A percentile compares a stretch with the other conserved stretches of the same genome.
phyloP scores from a whole-genome alignment of 2,888 invertebrate genomes.

The Plemyria rubiginata region DNA sequence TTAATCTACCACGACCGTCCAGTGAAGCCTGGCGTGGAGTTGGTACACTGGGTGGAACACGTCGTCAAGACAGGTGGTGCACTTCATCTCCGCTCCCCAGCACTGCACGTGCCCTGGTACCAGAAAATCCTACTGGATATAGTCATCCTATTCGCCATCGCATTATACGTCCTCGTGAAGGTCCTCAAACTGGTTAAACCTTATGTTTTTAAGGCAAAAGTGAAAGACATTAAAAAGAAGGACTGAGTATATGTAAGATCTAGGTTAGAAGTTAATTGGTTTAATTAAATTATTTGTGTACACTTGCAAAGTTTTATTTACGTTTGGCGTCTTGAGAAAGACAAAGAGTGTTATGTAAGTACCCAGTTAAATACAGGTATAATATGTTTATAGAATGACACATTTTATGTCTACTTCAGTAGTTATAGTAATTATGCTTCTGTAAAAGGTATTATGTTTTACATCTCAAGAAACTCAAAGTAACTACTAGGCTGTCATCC shows the following conservation, averaged over 20 bases:
- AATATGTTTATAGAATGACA: no score
- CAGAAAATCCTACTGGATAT: slow-evolving; percentile 59
- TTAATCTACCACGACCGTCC: slow-evolving; percentile 56
- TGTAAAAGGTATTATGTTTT: no score
- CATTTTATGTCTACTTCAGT: no score
- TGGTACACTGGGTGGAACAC: slow-evolving; percentile 60
- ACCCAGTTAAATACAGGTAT: no score
- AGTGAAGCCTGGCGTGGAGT: slow-evolving; percentile 48
- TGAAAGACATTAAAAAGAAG: slow-evolving; percentile 23
- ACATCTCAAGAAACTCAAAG: no score
- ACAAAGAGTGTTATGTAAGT: no score
- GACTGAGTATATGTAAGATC: background rate
- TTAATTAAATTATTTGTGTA: no score
- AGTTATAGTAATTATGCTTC: no score
- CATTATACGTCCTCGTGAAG: slow-evolving; percentile 21
- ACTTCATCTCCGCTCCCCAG: slow-evolving; percentile 55
- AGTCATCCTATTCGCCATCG: slow-evolving; percentile 14
- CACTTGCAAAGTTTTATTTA: no score
- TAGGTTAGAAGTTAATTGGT: no score
- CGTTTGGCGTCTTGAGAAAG: no score
- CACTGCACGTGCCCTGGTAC: slow-evolving; percentile 54
- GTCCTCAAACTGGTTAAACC: slow-evolving; percentile 10
- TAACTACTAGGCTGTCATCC: no score
- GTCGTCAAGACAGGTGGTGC: slow-evolving; percentile 56
- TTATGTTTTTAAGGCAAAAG: slow-evolving; percentile 21